These are phyloP conservation scores for Cryptocephalus moraei DNA, from an alignment of 2,888 invertebrate species.

Conservation along the genomic window DNA sequence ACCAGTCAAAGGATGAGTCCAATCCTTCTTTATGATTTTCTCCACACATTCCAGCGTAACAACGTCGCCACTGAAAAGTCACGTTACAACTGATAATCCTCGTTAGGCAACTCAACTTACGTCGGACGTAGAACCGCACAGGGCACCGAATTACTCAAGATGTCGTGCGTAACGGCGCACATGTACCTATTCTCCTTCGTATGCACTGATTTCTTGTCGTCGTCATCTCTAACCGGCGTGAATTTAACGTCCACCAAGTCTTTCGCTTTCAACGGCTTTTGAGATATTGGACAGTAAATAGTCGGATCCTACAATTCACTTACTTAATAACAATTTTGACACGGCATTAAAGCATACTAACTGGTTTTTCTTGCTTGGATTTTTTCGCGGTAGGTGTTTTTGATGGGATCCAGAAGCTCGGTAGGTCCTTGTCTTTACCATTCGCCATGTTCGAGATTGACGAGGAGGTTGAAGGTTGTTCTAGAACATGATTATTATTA, in stretches of 20 bases:
- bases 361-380: slow-evolving; percentile 65
- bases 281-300: slow-evolving; percentile 76
- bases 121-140: slow-evolving; percentile 85
- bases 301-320: slow-evolving; percentile 47
- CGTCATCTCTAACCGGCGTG: slow-evolving; percentile 79
- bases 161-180: slow-evolving; percentile 96
- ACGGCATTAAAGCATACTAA: slow-evolving; percentile 29
- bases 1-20: slow-evolving; percentile 88
- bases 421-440: slow-evolving; percentile 69
- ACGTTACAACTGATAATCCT: neutral
- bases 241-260: slow-evolving; percentile 91
- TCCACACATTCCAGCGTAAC: slow-evolving; percentile 95
- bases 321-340: neutral
- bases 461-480: slow-evolving; percentile 19
- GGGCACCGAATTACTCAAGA: slow-evolving; percentile 87
- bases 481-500: too few relatives aligned
- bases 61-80: slow-evolving; percentile 71
- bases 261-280: slow-evolving; percentile 77
- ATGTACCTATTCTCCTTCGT: slow-evolving; percentile 88
- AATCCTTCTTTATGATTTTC: slow-evolving; percentile 91
- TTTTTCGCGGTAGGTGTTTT: slow-evolving; percentile 74
- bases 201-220: slow-evolving; percentile 77
- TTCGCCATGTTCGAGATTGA: slow-evolving; percentile 65
- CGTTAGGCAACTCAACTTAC: slow-evolving; percentile 44
- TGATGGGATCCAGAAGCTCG: slow-evolving; percentile 95